A percentile compares a stretch with the other conserved stretches of the same genome.
These are phyloP conservation scores for Amblyteles armatorius DNA, from an alignment of 2,888 invertebrate species.

Conservation along the genomic window DNA sequence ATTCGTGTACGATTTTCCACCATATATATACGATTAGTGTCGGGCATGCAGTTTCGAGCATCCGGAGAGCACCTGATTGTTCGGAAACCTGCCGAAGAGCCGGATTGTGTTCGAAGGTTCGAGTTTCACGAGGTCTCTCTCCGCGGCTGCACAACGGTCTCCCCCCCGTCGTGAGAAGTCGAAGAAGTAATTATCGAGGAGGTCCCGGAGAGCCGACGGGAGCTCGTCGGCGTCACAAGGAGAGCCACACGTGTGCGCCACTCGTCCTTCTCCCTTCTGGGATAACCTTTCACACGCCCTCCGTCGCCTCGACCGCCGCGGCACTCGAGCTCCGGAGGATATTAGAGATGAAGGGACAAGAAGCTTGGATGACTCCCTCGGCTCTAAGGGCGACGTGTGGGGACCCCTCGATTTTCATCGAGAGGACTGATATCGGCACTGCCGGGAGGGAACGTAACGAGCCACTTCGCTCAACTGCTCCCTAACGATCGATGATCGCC, in stretches of 20 bases:
- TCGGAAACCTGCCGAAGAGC: constrained; percentile 44
- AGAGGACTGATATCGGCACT: constrained; percentile 33
- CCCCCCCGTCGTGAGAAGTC: constrained; percentile 59
- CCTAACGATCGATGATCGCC: constrained; percentile 23
- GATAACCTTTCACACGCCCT: constrained; percentile 80
- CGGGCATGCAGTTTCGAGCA: not conserved
- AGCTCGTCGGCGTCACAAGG: constrained; percentile 45
- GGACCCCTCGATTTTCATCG: constrained; percentile 53
- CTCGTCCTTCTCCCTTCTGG: constrained; percentile 69
- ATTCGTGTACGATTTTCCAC: constrained; percentile 30
- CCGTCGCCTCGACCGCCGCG: constrained; percentile 42
- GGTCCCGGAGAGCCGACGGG: constrained; percentile 41
- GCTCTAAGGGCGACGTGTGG: constrained; percentile 8
- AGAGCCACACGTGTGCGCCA: constrained; percentile 76
- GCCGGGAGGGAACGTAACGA: constrained; percentile 3
- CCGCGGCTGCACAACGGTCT: constrained; percentile 29
- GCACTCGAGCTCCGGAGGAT: constrained; percentile 35
- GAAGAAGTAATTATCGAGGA: constrained; percentile 72
- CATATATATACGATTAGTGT: constrained; percentile 1
- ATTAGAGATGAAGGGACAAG: constrained; percentile 54
- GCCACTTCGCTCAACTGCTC: constrained; percentile 14
- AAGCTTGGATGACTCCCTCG: constrained; percentile 56
- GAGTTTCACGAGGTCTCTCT: constrained; percentile 46
- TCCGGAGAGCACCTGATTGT: constrained; percentile 50
- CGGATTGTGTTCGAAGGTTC: constrained; percentile 35